These are phyloP conservation scores for Aldrovandia affinis DNA, from an alignment of 2,797 vertebrate genomes.

Conservation along the genomic window DNA sequence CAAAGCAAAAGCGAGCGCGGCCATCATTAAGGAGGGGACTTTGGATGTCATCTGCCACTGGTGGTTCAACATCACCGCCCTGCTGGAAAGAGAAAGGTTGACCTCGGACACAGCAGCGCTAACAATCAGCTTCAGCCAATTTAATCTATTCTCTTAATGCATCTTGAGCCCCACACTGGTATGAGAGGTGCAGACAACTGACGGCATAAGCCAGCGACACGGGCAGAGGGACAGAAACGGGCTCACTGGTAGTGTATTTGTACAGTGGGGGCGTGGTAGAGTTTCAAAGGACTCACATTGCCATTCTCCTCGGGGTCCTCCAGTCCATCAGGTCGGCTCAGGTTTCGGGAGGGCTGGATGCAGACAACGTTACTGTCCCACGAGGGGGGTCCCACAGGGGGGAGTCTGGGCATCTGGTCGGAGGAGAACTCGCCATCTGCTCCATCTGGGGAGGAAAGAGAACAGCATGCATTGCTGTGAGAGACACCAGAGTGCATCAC, in stretches of 20 bases:
- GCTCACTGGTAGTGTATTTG: not conserved
- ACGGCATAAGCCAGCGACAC: not conserved
- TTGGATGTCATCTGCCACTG: constrained; percentile 71
- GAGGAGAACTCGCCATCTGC: constrained; percentile 88
- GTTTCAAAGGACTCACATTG: constrained; percentile 73
- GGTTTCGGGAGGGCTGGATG: constrained; percentile 93
- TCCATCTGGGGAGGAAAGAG: constrained; percentile 75
- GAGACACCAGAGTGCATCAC: not conserved
- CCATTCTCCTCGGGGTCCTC: constrained; percentile 88
- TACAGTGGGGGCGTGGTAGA: constrained; percentile 41
- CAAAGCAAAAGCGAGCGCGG: constrained; percentile 91
- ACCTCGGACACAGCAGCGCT: not conserved
- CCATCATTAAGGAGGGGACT: constrained; percentile 81
- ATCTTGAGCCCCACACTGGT: not conserved
- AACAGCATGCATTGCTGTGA: not conserved
- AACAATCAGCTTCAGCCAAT: not conserved
- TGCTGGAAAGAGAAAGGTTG: constrained; percentile 43
- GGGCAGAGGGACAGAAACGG: not conserved
- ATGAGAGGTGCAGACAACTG: not conserved
- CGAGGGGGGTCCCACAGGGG: constrained; percentile 83
- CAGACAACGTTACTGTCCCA: constrained; percentile 97
- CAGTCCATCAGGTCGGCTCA: constrained; percentile 89
- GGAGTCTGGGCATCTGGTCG: constrained; percentile 88
- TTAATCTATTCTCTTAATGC: constrained; percentile 20
- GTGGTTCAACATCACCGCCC: constrained; percentile 62